Percentiles rank a stretch among this genome's conserved stretches.
These are phyloP conservation scores for Psittacara wagleri DNA, from an alignment of 2,113 vertebrate species.

Conservation along the genomic window DNA sequence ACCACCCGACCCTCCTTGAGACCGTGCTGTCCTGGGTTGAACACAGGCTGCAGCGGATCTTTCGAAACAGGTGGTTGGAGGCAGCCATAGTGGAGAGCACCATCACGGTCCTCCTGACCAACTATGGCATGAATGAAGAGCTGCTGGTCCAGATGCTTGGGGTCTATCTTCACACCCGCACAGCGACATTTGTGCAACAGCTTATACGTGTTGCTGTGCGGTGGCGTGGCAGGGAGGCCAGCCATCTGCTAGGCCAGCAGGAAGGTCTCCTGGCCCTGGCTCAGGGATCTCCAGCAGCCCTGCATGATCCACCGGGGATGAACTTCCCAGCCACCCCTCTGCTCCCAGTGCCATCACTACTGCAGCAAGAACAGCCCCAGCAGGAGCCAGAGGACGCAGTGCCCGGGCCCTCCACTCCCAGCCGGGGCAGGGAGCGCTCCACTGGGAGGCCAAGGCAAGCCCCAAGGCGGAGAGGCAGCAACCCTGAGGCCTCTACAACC, in stretches of 20 bases:
- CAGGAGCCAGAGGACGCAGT: neutral
- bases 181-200: fast-evolving
- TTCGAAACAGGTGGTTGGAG: neutral
- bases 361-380: neutral
- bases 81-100: neutral
- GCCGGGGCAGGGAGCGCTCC: fast-evolving
- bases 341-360: neutral
- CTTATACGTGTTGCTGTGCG: fast-evolving
- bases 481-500: fast-evolving
- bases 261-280: fast-evolving
- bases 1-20: neutral
- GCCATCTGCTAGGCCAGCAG: fast-evolving
- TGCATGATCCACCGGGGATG: fast-evolving
- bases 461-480: neutral
- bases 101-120: neutral
- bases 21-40: neutral
- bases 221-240: fast-evolving
- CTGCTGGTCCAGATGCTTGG: neutral
- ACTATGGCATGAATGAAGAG: neutral
- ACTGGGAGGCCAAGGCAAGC: fast-evolving
- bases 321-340: fast-evolving
- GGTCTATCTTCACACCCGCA: neutral
- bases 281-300: too few relatives aligned
- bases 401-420: neutral
- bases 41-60: neutral